Base-by-base conservation (phyloP, 2,888 invertebrate genomes). In the Sylvicola cinctus region DNA sequence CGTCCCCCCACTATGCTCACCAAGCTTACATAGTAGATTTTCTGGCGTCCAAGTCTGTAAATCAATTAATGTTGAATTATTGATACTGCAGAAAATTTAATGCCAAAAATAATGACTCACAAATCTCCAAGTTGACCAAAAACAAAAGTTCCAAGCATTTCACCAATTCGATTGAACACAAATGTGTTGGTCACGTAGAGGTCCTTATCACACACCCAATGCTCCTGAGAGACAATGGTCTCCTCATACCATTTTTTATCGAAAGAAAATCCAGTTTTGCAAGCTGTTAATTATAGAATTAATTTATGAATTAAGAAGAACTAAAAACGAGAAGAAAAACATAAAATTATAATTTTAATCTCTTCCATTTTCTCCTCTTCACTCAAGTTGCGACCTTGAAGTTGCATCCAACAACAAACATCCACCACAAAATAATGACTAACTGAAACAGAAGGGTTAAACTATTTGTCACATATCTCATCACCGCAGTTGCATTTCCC, bases 161-260 rank as follows among this genome's bases (percentile, higher is more conserved):
- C 66, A 23, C 66, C 64, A 35, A 64, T 50, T 42, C 62, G 60
- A 38, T 56, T 53, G 42, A 61, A 52, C 27, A 63, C 63, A 44
- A 68, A 61, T 26, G 62, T 55, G 49, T 67, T 66, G 36, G 67
- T 61, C 35, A 63, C 61, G 42, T 60, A 58, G 41, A 66, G 50
- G 41, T 61, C 57, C 44, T 61, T 58, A 25, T 61, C 59, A 44
- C 68, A 69, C 12, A 69, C 65, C 68, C 68, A 69, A 46, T 66
- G 44, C 48, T 63, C 58, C 38, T 62, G 52, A 3, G 63, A 58
- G 6, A 62, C 58, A 35, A 62, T 58, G 11, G 68, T 67, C 39
- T 46, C 45, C 23, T 49, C 50, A 45, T 63, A 68, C 61, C 65
- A 66, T 3, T 55, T 56, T 36, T 44, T 50, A 49, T 68, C 66